These are phyloP conservation scores for Drosophila guanche DNA, from an alignment of 1,140 invertebrate species.

Conservation along the genomic window DNA sequence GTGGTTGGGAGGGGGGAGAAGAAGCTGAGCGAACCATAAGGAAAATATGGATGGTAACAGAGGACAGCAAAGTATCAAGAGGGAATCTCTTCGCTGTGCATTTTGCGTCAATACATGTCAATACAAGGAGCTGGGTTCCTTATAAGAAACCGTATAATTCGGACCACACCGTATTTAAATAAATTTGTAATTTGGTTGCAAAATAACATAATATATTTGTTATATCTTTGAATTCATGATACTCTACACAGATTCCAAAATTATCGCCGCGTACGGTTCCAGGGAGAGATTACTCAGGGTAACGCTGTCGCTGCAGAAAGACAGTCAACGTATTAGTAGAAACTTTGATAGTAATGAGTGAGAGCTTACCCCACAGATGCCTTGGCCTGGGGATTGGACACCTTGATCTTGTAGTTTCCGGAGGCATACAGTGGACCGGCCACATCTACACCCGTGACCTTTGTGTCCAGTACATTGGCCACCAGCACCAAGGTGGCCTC, in stretches of 20 bases:
- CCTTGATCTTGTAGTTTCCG: slow-evolving; percentile 52
- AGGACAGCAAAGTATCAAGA: too few relatives aligned
- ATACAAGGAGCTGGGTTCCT: too few relatives aligned
- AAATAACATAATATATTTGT: too few relatives aligned
- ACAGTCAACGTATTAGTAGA: not conserved
- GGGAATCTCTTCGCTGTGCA: too few relatives aligned
- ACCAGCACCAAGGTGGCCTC: slow-evolving; percentile 55
- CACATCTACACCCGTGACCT: slow-evolving; percentile 49
- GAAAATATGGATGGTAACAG: too few relatives aligned
- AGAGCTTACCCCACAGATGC: slow-evolving; percentile 53
- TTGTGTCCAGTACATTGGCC: slow-evolving; percentile 56
- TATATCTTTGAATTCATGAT: too few relatives aligned
- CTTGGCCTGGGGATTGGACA: slow-evolving; percentile 53
- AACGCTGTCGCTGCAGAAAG: slow-evolving; percentile 34
- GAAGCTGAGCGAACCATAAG: too few relatives aligned
- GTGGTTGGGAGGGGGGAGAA: too few relatives aligned
- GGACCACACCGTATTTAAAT: too few relatives aligned
- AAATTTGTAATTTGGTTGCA: too few relatives aligned
- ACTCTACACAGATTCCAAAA: slow-evolving; percentile 63
- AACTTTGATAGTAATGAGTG: slow-evolving; percentile 9
- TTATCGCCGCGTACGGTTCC: slow-evolving; percentile 64
- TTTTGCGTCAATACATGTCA: too few relatives aligned
- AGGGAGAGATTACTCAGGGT: slow-evolving; percentile 49
- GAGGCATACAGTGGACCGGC: slow-evolving; percentile 37
- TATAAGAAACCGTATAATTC: too few relatives aligned